A percentile compares a stretch with the other conserved stretches of the same genome.
These are phyloP conservation scores for Pangasius krempfi DNA, from an alignment of 2,797 vertebrate genomes.

Conservation along the genomic window DNA sequence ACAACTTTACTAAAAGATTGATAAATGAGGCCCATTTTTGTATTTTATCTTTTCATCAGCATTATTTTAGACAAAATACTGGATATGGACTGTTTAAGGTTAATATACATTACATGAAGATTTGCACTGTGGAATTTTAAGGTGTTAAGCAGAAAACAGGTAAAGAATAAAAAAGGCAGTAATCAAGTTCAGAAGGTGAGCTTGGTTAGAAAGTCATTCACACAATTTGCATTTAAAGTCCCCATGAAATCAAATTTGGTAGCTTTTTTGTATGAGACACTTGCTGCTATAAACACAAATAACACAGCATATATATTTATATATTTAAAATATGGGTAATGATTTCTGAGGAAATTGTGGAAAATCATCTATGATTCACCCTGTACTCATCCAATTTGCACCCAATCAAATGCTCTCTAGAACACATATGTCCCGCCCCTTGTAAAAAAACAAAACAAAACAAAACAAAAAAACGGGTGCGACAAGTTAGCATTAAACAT, in stretches of 20 bases:
- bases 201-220: not conserved
- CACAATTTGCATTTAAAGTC: not conserved
- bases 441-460: not conserved
- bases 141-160: not conserved
- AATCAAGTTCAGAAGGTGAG: not conserved
- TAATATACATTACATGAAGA: slow-evolving; percentile 63
- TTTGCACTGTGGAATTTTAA: slow-evolving; percentile 29
- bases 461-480: not conserved
- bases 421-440: not conserved
- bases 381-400: not conserved
- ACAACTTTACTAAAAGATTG: not conserved
- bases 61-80: not conserved
- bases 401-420: not conserved
- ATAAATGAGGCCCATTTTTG: not conserved
- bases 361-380: not conserved
- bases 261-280: not conserved
- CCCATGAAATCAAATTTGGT: not conserved
- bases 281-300: not conserved
- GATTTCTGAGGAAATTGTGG: not conserved
- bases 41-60: not conserved
- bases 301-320: not conserved
- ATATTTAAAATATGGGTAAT: not conserved
- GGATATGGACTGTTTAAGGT: not conserved
- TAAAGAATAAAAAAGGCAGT: not conserved
- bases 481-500: not conserved